These are phyloP conservation scores for Lydus trimaculatus DNA, from an alignment of 2,888 invertebrate genomes.

Conservation along the genomic window DNA sequence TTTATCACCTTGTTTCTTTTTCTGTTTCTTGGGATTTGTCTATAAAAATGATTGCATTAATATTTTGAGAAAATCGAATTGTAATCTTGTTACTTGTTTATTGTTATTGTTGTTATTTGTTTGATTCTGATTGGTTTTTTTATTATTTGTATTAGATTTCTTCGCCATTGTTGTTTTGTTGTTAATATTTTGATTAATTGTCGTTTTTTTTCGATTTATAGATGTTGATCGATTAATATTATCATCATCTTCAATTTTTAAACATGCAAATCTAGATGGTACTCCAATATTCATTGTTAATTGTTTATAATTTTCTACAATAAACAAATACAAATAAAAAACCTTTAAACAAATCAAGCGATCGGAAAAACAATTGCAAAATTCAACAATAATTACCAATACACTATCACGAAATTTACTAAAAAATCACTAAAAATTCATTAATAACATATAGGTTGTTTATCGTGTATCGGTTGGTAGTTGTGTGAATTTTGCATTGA, in stretches of 20 bases:
- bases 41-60: slow-evolving; percentile 17
- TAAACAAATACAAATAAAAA: neutral
- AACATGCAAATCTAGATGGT: slow-evolving; percentile 76
- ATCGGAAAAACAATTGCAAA: neutral
- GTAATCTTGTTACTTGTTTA: no score
- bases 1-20: slow-evolving; percentile 63
- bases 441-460: neutral
- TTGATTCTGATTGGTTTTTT: slow-evolving; percentile 28
- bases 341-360: neutral
- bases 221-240: slow-evolving; percentile 59
- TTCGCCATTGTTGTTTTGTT: slow-evolving; percentile 44
- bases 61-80: no score
- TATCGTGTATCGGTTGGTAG: neutral
- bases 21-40: slow-evolving; percentile 52
- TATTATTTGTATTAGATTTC: slow-evolving; percentile 33
- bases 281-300: slow-evolving; percentile 64
- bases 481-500: neutral
- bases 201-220: slow-evolving; percentile 21
- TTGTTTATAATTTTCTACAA: neutral
- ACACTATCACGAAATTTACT: neutral
- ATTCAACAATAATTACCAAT: neutral
- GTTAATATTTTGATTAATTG: slow-evolving; percentile 50
- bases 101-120: slow-evolving; percentile 19
- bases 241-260: slow-evolving; percentile 78
- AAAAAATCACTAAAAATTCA: neutral